Conservation (phyloP, 2,797 vertebrate species). For the Pipistrellus nathusii region DNA sequence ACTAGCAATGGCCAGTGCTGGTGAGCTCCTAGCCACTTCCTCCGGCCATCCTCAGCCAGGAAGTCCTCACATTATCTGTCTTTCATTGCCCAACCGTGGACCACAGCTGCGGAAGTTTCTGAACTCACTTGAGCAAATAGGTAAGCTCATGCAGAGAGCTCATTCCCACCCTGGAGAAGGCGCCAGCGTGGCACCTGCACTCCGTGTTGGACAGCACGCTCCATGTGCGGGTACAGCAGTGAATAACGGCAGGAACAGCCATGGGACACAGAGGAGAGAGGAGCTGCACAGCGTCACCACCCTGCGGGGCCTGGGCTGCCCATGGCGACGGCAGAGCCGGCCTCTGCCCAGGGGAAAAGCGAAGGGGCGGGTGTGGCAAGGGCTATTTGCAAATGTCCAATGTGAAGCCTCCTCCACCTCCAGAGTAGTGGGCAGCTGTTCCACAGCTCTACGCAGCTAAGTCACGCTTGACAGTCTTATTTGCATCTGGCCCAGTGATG, state of each 20-base stretch:
- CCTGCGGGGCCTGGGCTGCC: not conserved
- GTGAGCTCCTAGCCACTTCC: not conserved
- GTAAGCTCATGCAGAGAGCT: slow-evolving; percentile 42
- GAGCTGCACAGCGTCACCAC: not conserved
- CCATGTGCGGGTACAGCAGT: not conserved
- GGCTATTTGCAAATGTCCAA: not conserved
- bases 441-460: slow-evolving; percentile 68
- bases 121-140: slow-evolving; percentile 60
- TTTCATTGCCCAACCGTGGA: slow-evolving; percentile 50
- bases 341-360: slow-evolving; percentile 67
- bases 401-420: slow-evolving; percentile 16
- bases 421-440: slow-evolving; percentile 73
- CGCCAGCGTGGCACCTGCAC: not conserved
- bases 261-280: not conserved
- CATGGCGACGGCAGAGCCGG: too few relatives aligned
- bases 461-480: slow-evolving; percentile 80
- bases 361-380: not conserved
- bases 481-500: slow-evolving; percentile 80
- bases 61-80: slow-evolving; percentile 3
- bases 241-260: not conserved
- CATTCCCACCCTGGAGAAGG: slow-evolving; percentile 39
- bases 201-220: not conserved
- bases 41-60: not conserved
- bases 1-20: not conserved
- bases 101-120: slow-evolving; percentile 40